These are phyloP conservation scores for Monochamus alternatus DNA, from an alignment of 2,888 invertebrate species.

Conservation along the genomic window DNA sequence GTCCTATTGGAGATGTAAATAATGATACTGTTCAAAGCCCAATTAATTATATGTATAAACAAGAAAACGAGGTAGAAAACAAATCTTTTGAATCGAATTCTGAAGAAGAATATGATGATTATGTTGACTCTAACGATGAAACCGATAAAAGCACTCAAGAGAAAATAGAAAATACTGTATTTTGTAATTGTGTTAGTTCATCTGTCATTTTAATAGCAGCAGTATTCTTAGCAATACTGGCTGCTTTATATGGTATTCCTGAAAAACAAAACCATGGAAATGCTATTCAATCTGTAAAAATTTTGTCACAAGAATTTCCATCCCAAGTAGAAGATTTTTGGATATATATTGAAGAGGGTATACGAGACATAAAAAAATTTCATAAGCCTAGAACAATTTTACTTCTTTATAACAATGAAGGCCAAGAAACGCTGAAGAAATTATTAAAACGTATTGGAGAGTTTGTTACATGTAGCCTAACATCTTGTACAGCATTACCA, in stretches of 20 bases:
- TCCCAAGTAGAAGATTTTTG: slow-evolving; percentile 66
- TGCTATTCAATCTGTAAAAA: slow-evolving; percentile 53
- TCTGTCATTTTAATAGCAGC: not conserved
- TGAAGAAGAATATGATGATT: slow-evolving; percentile 7
- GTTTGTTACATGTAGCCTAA: slow-evolving; percentile 61
- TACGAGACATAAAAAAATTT: slow-evolving; percentile 62
- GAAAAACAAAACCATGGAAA: slow-evolving; percentile 27
- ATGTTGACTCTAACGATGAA: slow-evolving; percentile 19
- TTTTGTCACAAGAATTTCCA: slow-evolving; percentile 58
- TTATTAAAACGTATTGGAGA: slow-evolving; percentile 65
- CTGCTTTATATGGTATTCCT: slow-evolving; percentile 7
- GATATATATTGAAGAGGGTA: slow-evolving; percentile 63
- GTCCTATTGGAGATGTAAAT: slow-evolving; percentile 20
- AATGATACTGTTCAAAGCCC: slow-evolving; percentile 47
- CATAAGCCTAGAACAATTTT: slow-evolving; percentile 68
- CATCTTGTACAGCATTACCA: slow-evolving; percentile 48
- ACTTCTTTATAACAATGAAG: slow-evolving; percentile 65
- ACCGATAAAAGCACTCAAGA: not conserved
- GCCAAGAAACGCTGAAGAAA: slow-evolving; percentile 58
- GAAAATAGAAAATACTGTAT: not conserved
- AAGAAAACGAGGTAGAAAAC: not conserved
- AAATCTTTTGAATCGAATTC: not conserved
- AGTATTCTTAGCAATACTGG: not conserved
- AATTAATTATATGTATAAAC: slow-evolving; percentile 17
- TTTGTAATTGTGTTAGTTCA: slow-evolving; percentile 22